phyloP scores from a whole-genome alignment of 2,113 vertebrate species.

The Scartelaos histophorus region DNA sequence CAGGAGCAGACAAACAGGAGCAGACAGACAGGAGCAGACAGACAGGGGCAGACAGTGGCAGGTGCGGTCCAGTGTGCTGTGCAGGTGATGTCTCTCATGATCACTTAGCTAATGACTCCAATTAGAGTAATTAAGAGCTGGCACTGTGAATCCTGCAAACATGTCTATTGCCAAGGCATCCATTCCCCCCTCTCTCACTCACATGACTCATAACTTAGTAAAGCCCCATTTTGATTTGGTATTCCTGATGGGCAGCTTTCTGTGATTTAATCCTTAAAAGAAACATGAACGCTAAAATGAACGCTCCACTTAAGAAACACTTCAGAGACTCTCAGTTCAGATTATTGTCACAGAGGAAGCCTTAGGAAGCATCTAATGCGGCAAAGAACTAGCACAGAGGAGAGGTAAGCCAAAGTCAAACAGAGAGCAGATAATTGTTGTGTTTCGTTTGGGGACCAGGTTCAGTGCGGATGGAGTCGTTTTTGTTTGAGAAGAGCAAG shows the following conservation, averaged over 20 bases:
- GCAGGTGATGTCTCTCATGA: slow-evolving; percentile 75
- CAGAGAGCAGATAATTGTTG: slow-evolving; percentile 70
- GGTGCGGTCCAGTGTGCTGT: slow-evolving; percentile 67
- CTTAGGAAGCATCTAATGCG: slow-evolving; percentile 26
- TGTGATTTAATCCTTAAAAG: slow-evolving; percentile 53
- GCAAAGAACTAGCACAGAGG: slow-evolving; percentile 47
- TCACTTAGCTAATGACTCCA: slow-evolving; percentile 74
- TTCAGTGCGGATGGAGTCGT: slow-evolving; percentile 53
- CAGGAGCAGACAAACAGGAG: neutral
- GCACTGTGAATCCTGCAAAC: slow-evolving; percentile 51
- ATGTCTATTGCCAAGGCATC: slow-evolving; percentile 43
- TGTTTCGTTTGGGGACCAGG: slow-evolving; percentile 67
- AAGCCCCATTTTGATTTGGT: slow-evolving; percentile 25
- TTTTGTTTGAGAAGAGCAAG: slow-evolving; percentile 54
- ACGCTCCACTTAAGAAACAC: slow-evolving; percentile 67
- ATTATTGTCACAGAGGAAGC: slow-evolving; percentile 57
- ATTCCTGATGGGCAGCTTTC: slow-evolving; percentile 28
- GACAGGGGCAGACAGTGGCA: slow-evolving; percentile 56
- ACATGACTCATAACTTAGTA: slow-evolving; percentile 34
- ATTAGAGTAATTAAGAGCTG: slow-evolving; percentile 78
- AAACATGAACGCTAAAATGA: slow-evolving; percentile 70
- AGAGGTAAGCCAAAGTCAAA: slow-evolving; percentile 63
- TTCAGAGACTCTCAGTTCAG: slow-evolving; percentile 68
- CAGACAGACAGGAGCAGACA: slow-evolving; percentile 9
- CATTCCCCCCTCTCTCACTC: slow-evolving; percentile 40